Evolutionary conservation across 2,888 invertebrate genomes (phyloP), one percentile per base, ranked within the genome.

Genomic region (Rhodophaea formosa): DNA sequence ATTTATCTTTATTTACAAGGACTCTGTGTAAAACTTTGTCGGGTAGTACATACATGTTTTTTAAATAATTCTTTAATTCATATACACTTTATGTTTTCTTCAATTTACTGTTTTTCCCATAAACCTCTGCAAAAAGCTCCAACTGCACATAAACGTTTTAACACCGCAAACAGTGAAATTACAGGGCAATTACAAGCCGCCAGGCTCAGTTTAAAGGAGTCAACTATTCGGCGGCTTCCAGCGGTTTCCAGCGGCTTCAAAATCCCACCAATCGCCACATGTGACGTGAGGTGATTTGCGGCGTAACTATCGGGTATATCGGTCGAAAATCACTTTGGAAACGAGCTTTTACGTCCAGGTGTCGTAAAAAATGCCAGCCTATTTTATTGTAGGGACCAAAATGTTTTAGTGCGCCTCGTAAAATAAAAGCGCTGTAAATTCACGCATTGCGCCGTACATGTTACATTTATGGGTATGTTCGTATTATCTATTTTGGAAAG

Each of bases 361-460:
- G 71, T 82, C 83, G 84, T 89, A 88, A 88, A 86, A 82, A 79
- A 73, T 72, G 68, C 73, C 76, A 79, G 80, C 78, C 83, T 79
- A 80, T 87, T 88, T 88, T 87, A 88, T 79, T 80, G 80, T 76
- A 65, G 76, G 79, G 75, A 75, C 81, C 79, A 70, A 83, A 87
- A 85, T 81, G 85, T 83, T 88, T 86, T 88, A 87, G 81, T 79
- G 83, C 66, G 65, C 56, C 66, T 84, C 86, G 84, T 89, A 86
- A 89, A 89, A 86, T 85, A 80, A 86, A 82, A 87, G 79, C 71
- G 79, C 69, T 79, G 84, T 88, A 82, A 88, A 84, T 82, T 83
- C 82, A 80, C 82, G 82, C 84, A 83, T 85, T 86, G 85, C 85
- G 70, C 62, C 67, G 68, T 75, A 72, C 74, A 74, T 76, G 77